Base-by-base conservation (phyloP, 2,888 invertebrate species). In the Autographa pulchrina region DNA sequence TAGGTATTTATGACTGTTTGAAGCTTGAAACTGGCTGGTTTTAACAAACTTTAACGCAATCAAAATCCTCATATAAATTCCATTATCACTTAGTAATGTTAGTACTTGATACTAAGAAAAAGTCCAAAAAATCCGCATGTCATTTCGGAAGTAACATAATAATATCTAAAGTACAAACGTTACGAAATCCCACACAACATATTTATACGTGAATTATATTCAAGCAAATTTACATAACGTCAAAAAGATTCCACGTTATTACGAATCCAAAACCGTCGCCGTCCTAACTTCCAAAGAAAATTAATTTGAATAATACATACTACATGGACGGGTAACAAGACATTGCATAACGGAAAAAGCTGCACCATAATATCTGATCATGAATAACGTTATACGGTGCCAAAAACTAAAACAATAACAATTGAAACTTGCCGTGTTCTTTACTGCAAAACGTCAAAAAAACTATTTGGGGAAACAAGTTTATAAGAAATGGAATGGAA, bases 321-420 rank as follows among this genome's bases (percentile, higher is more conserved):
- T 80, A 77, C 65, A 65, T 35, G 69, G 58, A 60, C 38, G 58
- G 59, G 62, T 66, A 68, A 70, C 72, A 67, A 73, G 68, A 79
- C 58, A 66, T 72, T 74, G 77, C 75, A 70, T 72, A 70, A 77
- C 43, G 63, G 32, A 75, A 76, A 84, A 78, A 72, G 70, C 80
- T 78, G 80, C 78, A 78, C 68, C 78, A 77, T 76, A 83, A 83
- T 84, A 82, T 82, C 72, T 65, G 78, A 86, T 81, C 85, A 74
- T 82, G 85, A 84, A 84, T 80, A 84, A 83, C 78, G 67, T 70
- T 65, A 78, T 65, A 72, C 81, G 78, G 85, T 83, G 86, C 85
- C 85, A 87, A 82, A 73, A 86, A 86, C 87, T 85, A 83, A 83
- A 87, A 87, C 83, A 86, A 87, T 87, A 87, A 86, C 87, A 85